phyloP scores from a whole-genome alignment of 2,888 invertebrate species.

The Saturnia pavonia region DNA sequence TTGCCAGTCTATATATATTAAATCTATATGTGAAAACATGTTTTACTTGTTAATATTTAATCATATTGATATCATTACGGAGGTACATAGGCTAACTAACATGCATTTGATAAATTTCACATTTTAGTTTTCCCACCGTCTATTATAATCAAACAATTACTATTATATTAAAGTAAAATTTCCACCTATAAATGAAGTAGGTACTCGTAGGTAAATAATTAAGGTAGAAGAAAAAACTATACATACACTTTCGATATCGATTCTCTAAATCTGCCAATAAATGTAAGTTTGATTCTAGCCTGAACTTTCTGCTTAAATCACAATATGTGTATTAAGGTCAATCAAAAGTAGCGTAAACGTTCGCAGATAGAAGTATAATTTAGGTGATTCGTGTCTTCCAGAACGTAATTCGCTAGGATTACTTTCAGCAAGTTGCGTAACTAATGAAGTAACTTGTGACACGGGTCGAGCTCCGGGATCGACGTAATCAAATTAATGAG shows the following conservation, averaged over 20 bases:
- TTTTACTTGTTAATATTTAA: no score
- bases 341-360: constrained; percentile 30
- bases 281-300: not conserved
- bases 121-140: no score
- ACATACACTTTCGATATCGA: not conserved
- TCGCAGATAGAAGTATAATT: constrained; percentile 52
- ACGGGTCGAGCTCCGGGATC: constrained; percentile 78
- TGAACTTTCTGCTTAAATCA: constrained; percentile 6
- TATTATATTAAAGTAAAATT: not conserved
- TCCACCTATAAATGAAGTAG: not conserved
- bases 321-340: constrained; percentile 16
- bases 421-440: constrained; percentile 78
- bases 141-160: not conserved
- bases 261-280: not conserved
- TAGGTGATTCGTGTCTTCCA: constrained; percentile 71
- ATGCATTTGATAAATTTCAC: no score
- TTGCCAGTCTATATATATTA: no score
- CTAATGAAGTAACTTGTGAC: constrained; percentile 82
- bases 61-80: no score
- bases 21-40: no score
- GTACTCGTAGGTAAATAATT: no score
- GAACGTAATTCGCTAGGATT: constrained; percentile 75
- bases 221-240: not conserved
- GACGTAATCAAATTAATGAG: constrained; percentile 82
- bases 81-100: no score